A percentile compares a stretch with the other conserved stretches of the same genome.
These are phyloP conservation scores for Argyrosomus japonicus DNA, from an alignment of 2,113 vertebrate species.

Conservation along the genomic window DNA sequence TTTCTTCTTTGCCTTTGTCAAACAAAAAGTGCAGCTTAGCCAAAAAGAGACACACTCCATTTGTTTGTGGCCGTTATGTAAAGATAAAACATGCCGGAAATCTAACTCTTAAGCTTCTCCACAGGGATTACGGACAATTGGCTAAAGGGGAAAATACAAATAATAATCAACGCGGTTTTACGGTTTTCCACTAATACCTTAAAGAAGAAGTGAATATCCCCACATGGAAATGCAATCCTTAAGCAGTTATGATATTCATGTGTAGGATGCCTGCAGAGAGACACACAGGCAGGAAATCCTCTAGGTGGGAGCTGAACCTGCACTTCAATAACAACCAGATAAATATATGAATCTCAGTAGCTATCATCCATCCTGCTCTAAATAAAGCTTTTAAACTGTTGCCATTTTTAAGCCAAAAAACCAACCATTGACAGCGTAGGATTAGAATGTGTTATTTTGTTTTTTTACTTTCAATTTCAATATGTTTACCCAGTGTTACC, in stretches of 20 bases:
- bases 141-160: constrained; percentile 65
- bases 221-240: constrained; percentile 51
- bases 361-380: background rate
- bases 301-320: constrained; percentile 47
- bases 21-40: constrained; percentile 35
- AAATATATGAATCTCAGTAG: constrained; percentile 40
- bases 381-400: constrained; percentile 41
- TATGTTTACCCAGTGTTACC: constrained; percentile 34
- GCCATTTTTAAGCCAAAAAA: constrained; percentile 36
- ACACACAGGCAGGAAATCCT: constrained; percentile 49
- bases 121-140: constrained; percentile 76
- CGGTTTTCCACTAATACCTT: constrained; percentile 64
- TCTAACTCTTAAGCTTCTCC: constrained; percentile 74
- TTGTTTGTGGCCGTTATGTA: constrained; percentile 58
- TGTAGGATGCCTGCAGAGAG: constrained; percentile 36
- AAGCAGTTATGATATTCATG: constrained; percentile 45
- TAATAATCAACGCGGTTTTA: constrained; percentile 72
- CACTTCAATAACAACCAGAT: constrained; percentile 30
- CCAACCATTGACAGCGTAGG: constrained; percentile 2
- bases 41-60: constrained; percentile 49
- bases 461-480: constrained; percentile 28
- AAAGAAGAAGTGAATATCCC: constrained; percentile 53
- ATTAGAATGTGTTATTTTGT: constrained; percentile 33
- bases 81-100: constrained; percentile 68
- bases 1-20: constrained; percentile 38